phyloP scores from a whole-genome alignment of 2,797 vertebrate species.

The Oophaga sylvatica region DNA sequence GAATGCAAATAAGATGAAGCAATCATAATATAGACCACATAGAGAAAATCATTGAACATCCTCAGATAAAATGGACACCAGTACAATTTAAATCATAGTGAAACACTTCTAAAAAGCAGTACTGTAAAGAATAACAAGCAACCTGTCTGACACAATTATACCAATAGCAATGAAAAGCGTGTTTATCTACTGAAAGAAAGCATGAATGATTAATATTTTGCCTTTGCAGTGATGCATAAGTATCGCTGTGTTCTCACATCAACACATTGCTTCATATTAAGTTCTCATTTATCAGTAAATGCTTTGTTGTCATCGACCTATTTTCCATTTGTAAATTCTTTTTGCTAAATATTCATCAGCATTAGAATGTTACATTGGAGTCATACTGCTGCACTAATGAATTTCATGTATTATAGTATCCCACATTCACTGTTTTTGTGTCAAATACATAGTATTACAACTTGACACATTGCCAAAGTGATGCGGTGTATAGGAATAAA shows the following conservation, averaged over 20 bases:
- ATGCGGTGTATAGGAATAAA: not conserved
- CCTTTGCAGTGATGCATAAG: not conserved
- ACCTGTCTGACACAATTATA: constrained; percentile 14
- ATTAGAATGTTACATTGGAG: not conserved
- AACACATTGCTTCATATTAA: not conserved
- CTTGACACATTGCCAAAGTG: not conserved
- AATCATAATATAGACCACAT: not conserved
- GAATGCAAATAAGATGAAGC: too few relatives aligned
- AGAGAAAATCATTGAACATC: too few relatives aligned
- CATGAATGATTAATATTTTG: constrained; percentile 7
- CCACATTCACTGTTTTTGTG: not conserved
- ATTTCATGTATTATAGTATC: not conserved
- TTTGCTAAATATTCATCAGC: not conserved
- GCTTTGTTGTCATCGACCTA: not conserved
- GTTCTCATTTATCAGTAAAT: constrained; percentile 10
- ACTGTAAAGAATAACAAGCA: not conserved
- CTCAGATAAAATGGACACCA: too few relatives aligned
- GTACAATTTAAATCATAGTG: not conserved
- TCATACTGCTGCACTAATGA: not conserved
- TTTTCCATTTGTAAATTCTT: constrained; percentile 10
- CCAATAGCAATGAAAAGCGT: not conserved
- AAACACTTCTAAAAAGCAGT: not conserved
- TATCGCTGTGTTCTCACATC: not conserved
- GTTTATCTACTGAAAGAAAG: constrained; percentile 11
- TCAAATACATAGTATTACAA: not conserved